These are phyloP conservation scores for Cataglyphis cursor DNA, from an alignment of 2,888 invertebrate species.

Conservation along the genomic window DNA sequence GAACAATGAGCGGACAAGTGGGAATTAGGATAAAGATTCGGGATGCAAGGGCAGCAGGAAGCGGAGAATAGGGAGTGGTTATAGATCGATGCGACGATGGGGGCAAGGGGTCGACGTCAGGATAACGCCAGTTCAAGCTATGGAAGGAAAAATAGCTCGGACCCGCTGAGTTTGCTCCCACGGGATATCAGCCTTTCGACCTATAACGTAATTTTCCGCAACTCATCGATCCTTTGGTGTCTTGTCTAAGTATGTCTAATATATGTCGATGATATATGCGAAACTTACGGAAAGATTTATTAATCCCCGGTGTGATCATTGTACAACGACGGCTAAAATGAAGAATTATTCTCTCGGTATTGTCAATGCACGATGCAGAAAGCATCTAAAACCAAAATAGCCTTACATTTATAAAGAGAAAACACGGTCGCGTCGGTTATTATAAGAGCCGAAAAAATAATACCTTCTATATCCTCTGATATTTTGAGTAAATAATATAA, in stretches of 20 bases:
- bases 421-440: neutral
- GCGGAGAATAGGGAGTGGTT: conserved; percentile 38
- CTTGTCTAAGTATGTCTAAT: conserved; percentile 60
- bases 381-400: neutral
- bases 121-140: conserved; percentile 59
- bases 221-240: conserved; percentile 67
- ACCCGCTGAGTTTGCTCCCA: conserved; percentile 76
- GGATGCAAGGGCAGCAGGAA: conserved; percentile 67
- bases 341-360: conserved; percentile 46
- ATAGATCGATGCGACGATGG: conserved; percentile 33
- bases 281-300: conserved; percentile 47
- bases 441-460: neutral
- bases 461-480: neutral
- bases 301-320: conserved; percentile 30
- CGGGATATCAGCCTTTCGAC: conserved; percentile 68
- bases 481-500: neutral
- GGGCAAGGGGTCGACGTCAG: conserved; percentile 43
- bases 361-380: conserved; percentile 5
- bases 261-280: conserved; percentile 52
- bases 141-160: conserved; percentile 71
- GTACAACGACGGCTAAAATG: conserved; percentile 16
- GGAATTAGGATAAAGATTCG: conserved; percentile 61
- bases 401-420: neutral
- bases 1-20: conserved; percentile 59
- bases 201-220: conserved; percentile 65